Evolutionary conservation across 2,888 invertebrate species (phyloP).

Genomic region (Lucinisca nassula): DNA sequence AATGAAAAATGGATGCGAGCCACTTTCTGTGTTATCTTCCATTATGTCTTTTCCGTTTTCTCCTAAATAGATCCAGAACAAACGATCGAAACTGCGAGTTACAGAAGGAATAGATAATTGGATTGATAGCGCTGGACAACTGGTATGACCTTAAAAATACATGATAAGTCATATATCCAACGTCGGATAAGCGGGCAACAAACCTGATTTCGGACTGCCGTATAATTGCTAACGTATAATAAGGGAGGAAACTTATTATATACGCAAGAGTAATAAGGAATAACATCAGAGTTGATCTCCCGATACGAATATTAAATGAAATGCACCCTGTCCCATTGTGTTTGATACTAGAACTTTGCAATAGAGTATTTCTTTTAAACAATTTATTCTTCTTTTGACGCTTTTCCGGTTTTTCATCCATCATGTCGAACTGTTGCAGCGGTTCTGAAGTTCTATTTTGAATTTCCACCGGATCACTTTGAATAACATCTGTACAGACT

Average conservation of each 20-base stretch:
- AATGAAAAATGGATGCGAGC: no score
- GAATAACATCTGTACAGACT: not conserved
- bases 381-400: not conserved
- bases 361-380: not conserved
- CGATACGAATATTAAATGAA: slow-evolving; percentile 48
- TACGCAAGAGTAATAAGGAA: slow-evolving; percentile 77
- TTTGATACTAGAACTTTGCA: not conserved
- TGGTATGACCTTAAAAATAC: slow-evolving; percentile 77
- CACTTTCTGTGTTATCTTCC: no score
- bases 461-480: not conserved
- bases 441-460: not conserved
- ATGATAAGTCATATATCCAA: slow-evolving; percentile 61
- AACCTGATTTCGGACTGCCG: slow-evolving; percentile 65
- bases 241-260: slow-evolving; percentile 79
- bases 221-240: slow-evolving; percentile 73
- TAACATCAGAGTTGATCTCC: slow-evolving; percentile 77
- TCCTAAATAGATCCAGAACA: not conserved
- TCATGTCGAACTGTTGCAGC: no score
- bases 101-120: slow-evolving; percentile 78
- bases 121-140: slow-evolving; percentile 79
- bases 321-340: slow-evolving; percentile 14
- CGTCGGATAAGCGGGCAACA: slow-evolving; percentile 48
- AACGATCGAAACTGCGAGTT: slow-evolving; percentile 73
- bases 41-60: no score
- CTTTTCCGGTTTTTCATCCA: not conserved